These are phyloP conservation scores for Panorpa germanica DNA, from an alignment of 2,888 invertebrate genomes.

Conservation along the genomic window DNA sequence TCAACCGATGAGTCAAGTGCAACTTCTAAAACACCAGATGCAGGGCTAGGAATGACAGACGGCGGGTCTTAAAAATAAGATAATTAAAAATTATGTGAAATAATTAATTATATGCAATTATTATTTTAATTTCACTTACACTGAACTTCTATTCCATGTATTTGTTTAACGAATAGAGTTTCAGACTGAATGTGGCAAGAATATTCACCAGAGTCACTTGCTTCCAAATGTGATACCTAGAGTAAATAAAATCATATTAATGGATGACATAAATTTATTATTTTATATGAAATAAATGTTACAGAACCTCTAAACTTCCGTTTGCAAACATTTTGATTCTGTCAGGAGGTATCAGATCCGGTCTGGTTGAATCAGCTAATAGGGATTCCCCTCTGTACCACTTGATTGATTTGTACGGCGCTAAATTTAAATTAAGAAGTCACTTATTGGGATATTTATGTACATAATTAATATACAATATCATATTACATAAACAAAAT, in stretches of 20 bases:
- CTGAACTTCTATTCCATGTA: slow-evolving; percentile 60
- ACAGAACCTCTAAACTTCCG: slow-evolving; percentile 45
- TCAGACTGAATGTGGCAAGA: slow-evolving; percentile 28
- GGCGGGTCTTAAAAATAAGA: slow-evolving; percentile 52
- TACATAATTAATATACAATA: too few species aligned
- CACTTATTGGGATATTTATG: too few species aligned
- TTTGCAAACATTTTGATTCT: slow-evolving; percentile 45
- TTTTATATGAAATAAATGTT: slow-evolving; percentile 1
- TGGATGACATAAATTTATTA: slow-evolving; percentile 1
- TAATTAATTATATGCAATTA: slow-evolving; percentile 5
- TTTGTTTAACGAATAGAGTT: slow-evolving; percentile 28
- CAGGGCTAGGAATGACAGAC: slow-evolving; percentile 42
- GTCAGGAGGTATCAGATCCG: slow-evolving; percentile 28
- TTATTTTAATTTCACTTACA: slow-evolving; percentile 30
- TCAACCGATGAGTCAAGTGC: slow-evolving; percentile 54
- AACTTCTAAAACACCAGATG: slow-evolving; percentile 49
- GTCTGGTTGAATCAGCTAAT: slow-evolving; percentile 39
- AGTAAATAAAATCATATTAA: slow-evolving; percentile 4
- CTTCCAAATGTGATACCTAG: slow-evolving; percentile 26
- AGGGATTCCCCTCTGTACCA: slow-evolving; percentile 49
- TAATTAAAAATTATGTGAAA: slow-evolving; percentile 7
- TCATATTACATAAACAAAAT: too few species aligned
- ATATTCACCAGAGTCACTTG: slow-evolving; percentile 32
- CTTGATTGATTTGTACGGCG: slow-evolving; percentile 36
- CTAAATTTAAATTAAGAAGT: slow-evolving; percentile 28